Percentiles rank a stretch among this genome's conserved stretches.
Evolutionary conservation across 2,888 invertebrate genomes (phyloP).

Genomic region (Cyrtodaria siliqua): DNA sequence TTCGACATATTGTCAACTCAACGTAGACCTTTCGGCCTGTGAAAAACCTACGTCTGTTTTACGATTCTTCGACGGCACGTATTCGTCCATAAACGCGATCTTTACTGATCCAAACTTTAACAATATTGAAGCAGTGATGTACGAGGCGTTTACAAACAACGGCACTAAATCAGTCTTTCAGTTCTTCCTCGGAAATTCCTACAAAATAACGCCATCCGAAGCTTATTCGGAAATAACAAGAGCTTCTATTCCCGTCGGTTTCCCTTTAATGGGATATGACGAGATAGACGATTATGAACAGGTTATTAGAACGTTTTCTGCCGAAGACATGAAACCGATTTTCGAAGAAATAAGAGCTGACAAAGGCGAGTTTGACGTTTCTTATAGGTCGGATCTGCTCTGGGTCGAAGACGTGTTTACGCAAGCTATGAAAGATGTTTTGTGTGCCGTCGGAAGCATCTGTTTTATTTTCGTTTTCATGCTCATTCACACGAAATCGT

Average conservation of each 20-base stretch:
- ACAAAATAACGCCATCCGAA: slow-evolving; percentile 45
- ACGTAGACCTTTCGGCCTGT: slow-evolving; percentile 43
- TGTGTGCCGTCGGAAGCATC: slow-evolving; percentile 71
- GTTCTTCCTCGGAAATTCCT: slow-evolving; percentile 65
- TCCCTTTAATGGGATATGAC: slow-evolving; percentile 56
- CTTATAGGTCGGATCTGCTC: slow-evolving; percentile 61
- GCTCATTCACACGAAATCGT: slow-evolving; percentile 71
- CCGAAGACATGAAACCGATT: slow-evolving; percentile 40
- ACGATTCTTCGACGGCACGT: slow-evolving; percentile 76
- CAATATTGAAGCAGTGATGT: slow-evolving; percentile 68
- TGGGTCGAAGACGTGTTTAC: slow-evolving; percentile 62
- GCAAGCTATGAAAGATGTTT: slow-evolving; percentile 68
- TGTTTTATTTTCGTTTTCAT: slow-evolving; percentile 72
- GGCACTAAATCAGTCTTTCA: slow-evolving; percentile 60
- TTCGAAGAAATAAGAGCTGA: slow-evolving; percentile 35
- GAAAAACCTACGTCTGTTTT: slow-evolving; percentile 67
- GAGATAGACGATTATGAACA: slow-evolving; percentile 47
- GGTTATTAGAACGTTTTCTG: slow-evolving; percentile 43
- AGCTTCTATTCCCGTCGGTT: slow-evolving; percentile 65
- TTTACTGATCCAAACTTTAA: slow-evolving; percentile 74
- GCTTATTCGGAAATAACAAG: slow-evolving; percentile 62
- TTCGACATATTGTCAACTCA: slow-evolving; percentile 47
- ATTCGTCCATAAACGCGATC: slow-evolving; percentile 45
- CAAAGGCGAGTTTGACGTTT: slow-evolving; percentile 59
- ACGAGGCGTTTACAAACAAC: slow-evolving; percentile 66